Conservation (phyloP, 92 coral and sea anemone species). For the Zoanthus solanderi region DNA sequence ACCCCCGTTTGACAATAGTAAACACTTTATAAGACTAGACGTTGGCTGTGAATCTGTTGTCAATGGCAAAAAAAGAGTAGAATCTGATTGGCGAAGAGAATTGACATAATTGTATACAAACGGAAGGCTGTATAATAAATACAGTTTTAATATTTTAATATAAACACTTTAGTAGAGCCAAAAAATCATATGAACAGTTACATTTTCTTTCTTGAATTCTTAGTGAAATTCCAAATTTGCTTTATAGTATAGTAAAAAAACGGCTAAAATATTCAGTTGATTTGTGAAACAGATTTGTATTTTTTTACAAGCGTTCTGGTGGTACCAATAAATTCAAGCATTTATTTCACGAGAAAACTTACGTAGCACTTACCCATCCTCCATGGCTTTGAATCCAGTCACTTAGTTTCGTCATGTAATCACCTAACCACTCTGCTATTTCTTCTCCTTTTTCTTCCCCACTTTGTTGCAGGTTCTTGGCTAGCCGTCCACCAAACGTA, state of each 20-base stretch:
- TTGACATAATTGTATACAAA: not conserved
- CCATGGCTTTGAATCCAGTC: constrained; percentile 82
- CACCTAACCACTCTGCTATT: constrained; percentile 75
- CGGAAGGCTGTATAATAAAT: not conserved
- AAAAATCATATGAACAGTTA: not conserved
- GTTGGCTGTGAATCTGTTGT: not conserved
- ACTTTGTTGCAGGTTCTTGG: constrained; percentile 68
- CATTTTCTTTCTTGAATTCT: not conserved
- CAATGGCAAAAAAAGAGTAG: not conserved
- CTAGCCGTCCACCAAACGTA: constrained; percentile 83
- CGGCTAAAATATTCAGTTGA: not conserved
- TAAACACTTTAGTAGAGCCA: not conserved
- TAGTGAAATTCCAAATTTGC: not conserved
- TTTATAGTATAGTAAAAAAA: not conserved
- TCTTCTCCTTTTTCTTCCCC: constrained; percentile 75
- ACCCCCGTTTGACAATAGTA: not conserved
- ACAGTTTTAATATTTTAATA: not conserved
- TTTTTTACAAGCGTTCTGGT: not conserved
- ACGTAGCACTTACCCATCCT: constrained; percentile 78
- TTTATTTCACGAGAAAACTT: not conserved
- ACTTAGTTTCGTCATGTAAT: constrained; percentile 70
- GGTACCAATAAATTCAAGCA: not conserved
- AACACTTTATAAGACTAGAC: constrained; percentile 20
- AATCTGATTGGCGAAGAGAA: constrained; percentile 29
- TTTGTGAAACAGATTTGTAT: not conserved